Evolutionary conservation across 2,113 vertebrate species (phyloP).

Genomic region (Corydoras maculifer): DNA sequence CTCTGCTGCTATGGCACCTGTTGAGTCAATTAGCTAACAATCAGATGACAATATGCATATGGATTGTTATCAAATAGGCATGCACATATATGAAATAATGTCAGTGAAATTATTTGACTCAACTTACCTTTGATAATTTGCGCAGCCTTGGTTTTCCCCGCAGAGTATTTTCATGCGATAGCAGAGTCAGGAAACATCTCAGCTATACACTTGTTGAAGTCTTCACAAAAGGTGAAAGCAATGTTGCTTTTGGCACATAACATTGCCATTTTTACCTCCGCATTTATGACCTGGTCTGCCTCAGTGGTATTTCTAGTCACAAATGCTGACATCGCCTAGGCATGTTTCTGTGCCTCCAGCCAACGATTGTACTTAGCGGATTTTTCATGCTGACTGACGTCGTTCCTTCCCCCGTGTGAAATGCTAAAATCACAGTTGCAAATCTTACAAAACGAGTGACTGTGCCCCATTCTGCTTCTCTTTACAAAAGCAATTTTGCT

Average conservation of each 20-base stretch:
- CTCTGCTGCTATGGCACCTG: too few species aligned
- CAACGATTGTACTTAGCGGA: too few species aligned
- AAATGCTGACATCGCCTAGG: too few species aligned
- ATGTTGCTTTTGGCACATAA: constrained; percentile 11
- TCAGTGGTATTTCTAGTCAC: not conserved
- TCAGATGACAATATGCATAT: not conserved
- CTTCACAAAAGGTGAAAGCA: constrained; percentile 6
- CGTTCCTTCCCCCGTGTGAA: too few species aligned
- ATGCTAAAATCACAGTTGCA: not conserved
- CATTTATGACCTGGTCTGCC: constrained; percentile 13
- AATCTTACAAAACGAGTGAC: constrained; percentile 2
- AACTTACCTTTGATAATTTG: constrained; percentile 10
- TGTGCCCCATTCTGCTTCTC: constrained; percentile 1
- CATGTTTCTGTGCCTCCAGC: too few species aligned
- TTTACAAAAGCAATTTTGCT: not conserved
- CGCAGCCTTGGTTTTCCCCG: not conserved
- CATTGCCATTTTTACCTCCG: constrained; percentile 17
- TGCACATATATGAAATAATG: not conserved
- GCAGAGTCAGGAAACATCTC: not conserved
- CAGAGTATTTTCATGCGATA: constrained; percentile 7
- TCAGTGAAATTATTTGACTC: not conserved
- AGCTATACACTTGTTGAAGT: constrained; percentile 19
- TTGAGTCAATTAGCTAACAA: too few species aligned
- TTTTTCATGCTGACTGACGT: too few species aligned
- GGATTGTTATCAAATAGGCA: not conserved